A percentile compares a stretch with the other conserved stretches of the same genome.
Evolutionary conservation across 2,113 vertebrate genomes (phyloP).

Genomic region (rat (Rattus norvegicus)): DNA sequence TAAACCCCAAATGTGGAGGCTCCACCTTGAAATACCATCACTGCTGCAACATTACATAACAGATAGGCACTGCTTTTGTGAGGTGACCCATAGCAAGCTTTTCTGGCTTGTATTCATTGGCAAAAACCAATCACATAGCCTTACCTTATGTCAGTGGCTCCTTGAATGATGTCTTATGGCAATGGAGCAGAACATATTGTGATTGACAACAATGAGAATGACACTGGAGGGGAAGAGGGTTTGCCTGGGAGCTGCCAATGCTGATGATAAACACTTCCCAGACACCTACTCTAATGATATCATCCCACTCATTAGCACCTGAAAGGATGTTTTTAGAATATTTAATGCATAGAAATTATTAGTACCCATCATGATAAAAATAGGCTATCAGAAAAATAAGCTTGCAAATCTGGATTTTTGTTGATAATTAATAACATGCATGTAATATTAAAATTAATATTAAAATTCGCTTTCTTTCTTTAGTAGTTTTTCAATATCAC

Average conservation of each 20-base stretch:
- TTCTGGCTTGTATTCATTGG: neutral
- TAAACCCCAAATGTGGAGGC: neutral
- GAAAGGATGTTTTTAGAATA: neutral
- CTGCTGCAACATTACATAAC: no score
- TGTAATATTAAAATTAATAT: neutral
- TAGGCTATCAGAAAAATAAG: neutral
- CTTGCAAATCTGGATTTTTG: conserved; percentile 22
- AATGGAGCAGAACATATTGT: neutral
- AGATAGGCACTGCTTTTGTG: neutral
- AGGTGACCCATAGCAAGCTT: neutral
- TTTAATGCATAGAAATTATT: neutral
- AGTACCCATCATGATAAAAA: neutral
- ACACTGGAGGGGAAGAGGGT: neutral
- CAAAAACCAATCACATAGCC: neutral
- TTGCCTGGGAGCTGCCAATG: neutral
- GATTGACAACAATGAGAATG: neutral
- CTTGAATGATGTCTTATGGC: neutral
- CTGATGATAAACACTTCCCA: neutral
- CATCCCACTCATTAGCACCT: neutral
- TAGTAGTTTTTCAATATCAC: neutral
- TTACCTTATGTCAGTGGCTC: neutral
- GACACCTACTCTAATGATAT: neutral
- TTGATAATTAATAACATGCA: neutral
- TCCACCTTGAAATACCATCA: neutral
- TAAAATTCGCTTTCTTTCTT: conserved; percentile 16